These are phyloP conservation scores for Barypeithes pellucidus DNA, from an alignment of 2,888 invertebrate genomes.

Conservation along the genomic window DNA sequence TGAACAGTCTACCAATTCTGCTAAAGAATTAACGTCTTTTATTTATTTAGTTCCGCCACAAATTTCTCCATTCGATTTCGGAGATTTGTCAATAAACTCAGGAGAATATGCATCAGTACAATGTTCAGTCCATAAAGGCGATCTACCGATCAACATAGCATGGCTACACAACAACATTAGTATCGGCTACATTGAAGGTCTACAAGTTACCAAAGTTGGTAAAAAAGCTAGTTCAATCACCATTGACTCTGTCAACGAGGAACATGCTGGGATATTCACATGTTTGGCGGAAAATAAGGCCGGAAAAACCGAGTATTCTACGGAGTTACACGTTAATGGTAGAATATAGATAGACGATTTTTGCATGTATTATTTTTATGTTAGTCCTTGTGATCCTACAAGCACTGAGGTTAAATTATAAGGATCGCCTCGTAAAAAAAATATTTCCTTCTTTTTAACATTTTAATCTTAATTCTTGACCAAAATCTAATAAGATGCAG, in stretches of 20 bases:
- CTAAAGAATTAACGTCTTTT: neutral
- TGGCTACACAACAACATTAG: conserved; percentile 81
- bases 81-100: conserved; percentile 76
- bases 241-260: conserved; percentile 77
- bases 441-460: too few species aligned
- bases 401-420: neutral
- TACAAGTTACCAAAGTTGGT: conserved; percentile 75
- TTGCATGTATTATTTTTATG: conserved; percentile 29
- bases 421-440: neutral
- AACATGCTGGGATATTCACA: conserved; percentile 82
- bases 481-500: too few species aligned
- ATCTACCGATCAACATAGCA: conserved; percentile 80
- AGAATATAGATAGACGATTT: conserved; percentile 59
- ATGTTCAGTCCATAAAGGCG: conserved; percentile 83
- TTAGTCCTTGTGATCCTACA: neutral
- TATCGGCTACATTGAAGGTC: conserved; percentile 71
- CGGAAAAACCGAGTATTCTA: conserved; percentile 77
- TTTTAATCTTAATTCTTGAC: too few species aligned
- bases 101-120: conserved; percentile 80
- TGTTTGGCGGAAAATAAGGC: conserved; percentile 81
- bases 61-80: conserved; percentile 75
- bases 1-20: too few species aligned
- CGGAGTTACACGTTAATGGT: conserved; percentile 81
- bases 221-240: conserved; percentile 78
- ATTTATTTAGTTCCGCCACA: conserved; percentile 70